A percentile compares a stretch with the other conserved stretches of the same genome.
Conservation (phyloP, 1,140 invertebrate genomes). For the Aleiodes sp. region DNA sequence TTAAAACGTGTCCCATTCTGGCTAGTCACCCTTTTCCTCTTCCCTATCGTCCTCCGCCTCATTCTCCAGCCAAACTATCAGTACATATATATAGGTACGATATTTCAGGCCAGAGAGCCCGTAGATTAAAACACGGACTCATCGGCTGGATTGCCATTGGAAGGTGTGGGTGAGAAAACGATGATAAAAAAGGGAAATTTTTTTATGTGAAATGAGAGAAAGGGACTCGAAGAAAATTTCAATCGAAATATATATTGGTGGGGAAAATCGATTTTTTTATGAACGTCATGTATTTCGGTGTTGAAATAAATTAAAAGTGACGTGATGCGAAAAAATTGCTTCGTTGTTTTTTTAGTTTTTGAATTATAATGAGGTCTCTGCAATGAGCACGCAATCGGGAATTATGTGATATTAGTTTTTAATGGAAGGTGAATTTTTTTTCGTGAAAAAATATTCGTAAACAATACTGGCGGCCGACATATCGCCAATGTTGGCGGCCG, state of each 20-base stretch:
- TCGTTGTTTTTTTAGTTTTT: too few species aligned
- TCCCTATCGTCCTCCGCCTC: neutral
- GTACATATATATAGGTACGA: constrained; percentile 3
- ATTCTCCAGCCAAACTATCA: neutral
- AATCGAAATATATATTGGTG: neutral
- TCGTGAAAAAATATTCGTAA: too few species aligned
- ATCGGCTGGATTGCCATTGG: constrained; percentile 13
- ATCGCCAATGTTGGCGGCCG: too few species aligned
- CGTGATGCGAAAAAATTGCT: too few species aligned
- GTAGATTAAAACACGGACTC: constrained; percentile 14
- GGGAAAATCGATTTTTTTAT: too few species aligned
- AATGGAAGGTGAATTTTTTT: too few species aligned
- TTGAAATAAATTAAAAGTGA: too few species aligned
- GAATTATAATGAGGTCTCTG: too few species aligned
- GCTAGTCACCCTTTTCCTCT: neutral
- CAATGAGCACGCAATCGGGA: too few species aligned
- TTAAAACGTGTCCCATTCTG: constrained; percentile 16
- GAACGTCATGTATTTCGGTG: too few species aligned
- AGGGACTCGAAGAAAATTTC: neutral
- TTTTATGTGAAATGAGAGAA: neutral
- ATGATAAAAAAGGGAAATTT: constrained; percentile 5
- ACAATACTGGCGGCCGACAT: too few species aligned
- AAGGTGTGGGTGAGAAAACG: constrained; percentile 5
- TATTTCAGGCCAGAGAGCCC: neutral
- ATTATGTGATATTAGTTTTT: too few species aligned